phyloP scores from a whole-genome alignment of 2,888 invertebrate species.

The Eupithecia exiguata region DNA sequence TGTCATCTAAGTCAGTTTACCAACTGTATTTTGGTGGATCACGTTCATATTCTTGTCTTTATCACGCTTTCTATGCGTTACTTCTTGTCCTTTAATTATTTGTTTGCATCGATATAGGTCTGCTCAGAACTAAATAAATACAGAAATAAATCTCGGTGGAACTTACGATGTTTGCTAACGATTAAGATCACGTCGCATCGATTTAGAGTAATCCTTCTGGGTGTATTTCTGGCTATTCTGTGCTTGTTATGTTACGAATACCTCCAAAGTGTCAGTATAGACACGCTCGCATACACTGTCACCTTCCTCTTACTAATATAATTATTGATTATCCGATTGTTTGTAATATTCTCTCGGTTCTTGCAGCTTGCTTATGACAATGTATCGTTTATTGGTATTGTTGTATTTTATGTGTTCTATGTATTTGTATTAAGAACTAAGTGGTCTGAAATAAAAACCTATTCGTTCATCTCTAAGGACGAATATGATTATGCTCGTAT shows the following conservation, averaged over 20 bases:
- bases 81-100: neutral
- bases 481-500: neutral
- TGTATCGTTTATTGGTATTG: neutral
- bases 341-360: neutral
- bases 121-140: neutral
- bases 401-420: neutral
- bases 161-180: neutral
- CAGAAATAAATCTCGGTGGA: neutral
- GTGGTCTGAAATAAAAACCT: neutral
- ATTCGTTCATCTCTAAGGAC: neutral
- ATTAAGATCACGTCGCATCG: neutral
- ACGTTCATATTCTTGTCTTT: neutral
- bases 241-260: neutral
- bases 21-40: neutral
- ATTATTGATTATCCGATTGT: neutral
- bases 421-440: neutral
- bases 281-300: neutral
- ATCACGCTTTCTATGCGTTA: neutral
- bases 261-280: neutral
- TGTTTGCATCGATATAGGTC: neutral
- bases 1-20: neutral
- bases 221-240: neutral
- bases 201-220: neutral
- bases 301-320: neutral
- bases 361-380: neutral